phyloP scores from a whole-genome alignment of 1,140 invertebrate species.

The Galleria mellonella region DNA sequence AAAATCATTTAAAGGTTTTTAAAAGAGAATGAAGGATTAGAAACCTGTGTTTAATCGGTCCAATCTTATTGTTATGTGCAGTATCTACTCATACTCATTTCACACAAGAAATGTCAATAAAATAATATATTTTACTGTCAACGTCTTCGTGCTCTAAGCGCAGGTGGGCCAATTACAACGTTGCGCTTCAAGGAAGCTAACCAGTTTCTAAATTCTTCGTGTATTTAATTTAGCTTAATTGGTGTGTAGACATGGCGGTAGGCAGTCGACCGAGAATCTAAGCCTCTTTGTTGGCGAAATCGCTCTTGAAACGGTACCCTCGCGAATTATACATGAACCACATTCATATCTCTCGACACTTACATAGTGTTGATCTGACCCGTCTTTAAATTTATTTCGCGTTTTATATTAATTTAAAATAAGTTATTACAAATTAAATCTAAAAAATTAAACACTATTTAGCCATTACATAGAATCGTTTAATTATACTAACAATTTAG shows the following conservation, averaged over 20 bases:
- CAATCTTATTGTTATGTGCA: neutral
- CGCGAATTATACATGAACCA: slow-evolving; percentile 21
- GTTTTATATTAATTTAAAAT: no score
- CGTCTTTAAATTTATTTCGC: no score
- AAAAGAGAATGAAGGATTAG: no score
- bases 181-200: slow-evolving; percentile 71
- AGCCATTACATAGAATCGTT: no score
- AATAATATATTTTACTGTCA: neutral
- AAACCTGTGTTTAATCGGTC: neutral
- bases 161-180: slow-evolving; percentile 67
- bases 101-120: neutral
- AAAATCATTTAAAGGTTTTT: no score
- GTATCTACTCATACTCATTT: neutral
- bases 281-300: slow-evolving; percentile 57
- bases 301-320: slow-evolving; percentile 46
- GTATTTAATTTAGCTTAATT: slow-evolving; percentile 72
- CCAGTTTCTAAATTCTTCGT: slow-evolving; percentile 73
- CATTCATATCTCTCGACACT: slow-evolving; percentile 19
- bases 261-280: slow-evolving; percentile 57
- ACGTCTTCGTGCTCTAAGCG: slow-evolving; percentile 45
- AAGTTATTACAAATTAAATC: no score
- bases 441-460: no score
- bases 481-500: no score
- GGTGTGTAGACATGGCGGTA: slow-evolving; percentile 50
- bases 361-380: slow-evolving; percentile 2